Base-by-base conservation (phyloP, 2,888 invertebrate species). In the Agonum fuliginosum region DNA sequence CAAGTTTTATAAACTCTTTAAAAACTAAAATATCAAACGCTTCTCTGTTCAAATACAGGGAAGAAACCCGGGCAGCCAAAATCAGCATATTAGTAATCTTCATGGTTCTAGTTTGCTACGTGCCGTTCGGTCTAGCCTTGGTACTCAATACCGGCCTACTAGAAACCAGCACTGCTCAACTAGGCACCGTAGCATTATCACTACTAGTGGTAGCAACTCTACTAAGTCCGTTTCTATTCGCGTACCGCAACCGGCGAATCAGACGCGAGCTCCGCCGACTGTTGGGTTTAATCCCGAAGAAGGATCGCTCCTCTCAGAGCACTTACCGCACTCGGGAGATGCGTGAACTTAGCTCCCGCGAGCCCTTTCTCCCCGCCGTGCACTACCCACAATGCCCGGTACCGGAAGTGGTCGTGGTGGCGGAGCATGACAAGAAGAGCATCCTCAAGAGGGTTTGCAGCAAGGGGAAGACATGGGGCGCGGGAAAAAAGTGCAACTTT, bases 61-160 rank as follows among this genome's bases (percentile, higher is more conserved):
- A 97, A 85, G 97, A 97, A 87, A 94, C 95, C 81, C 91, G 96
- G 80, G 95, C 97, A 1, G 97, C 96, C 5, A 92, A 95, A 80
- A 95, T 97, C 70, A 95, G 95, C 83, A 92, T 93, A 62, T 86
- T 94, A 79, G 94, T 95, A 79, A 91, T 94, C 83, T 90, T 93
- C 37, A 93, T 94, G 86, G 91, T 87, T 14, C 81, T 89, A 1
- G 86, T 89, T 2, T 88, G 89, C 80, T 91, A 90, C 70, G 83
- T 89, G 34, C 89, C 89, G 0, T 87, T 86, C 80, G 86, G 86
- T 8, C 62, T 86, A 69, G 84, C 85, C 1, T 81, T 86, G 30
- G 82, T 86, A 2, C 77, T 86, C 22, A 84, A 83, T 82, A 84
- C 82, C 22, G 84, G 83, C 48, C 80, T 83, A 27, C 80, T 83